Evolutionary conservation across 2,797 vertebrate genomes (phyloP), one percentile per base, ranked within the genome.

Genomic region (Telmatherina bonti): DNA sequence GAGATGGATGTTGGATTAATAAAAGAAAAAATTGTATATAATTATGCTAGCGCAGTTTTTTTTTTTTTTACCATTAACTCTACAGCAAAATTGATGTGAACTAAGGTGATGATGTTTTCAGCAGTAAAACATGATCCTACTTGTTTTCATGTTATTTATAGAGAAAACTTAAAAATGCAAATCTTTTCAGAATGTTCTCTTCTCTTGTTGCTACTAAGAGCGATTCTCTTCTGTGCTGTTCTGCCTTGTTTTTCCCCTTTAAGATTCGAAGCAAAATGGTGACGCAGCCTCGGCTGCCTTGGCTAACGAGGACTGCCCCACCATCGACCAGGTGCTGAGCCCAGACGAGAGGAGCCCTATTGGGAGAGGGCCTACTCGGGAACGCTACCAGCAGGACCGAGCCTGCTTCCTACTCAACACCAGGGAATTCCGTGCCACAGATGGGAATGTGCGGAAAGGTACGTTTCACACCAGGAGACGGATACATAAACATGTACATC

Each of bases 381-480:
- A 97, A 72, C 95, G 95, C 69, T 97, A 96, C 82, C 96, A 95
- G 90, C 96, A 96, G 75, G 96, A 98, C 90, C 93, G 95, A 10
- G 96, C 96, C 84, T 98, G 96, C 93, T 98, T 98, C 93, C 95
- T 98, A 76, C 96, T 98, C 88, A 96, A 96, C 89, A 95, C 95
- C 49, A 94, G 95, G 30, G 96, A 98, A 92, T 96, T 96, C 49
- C 95, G 96, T 57, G 95, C 96, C 87, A 93, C 96, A 68, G 96
- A 97, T 78, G 95, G 96, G 77, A 97, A 96, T 88, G 96, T 97
- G 86, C 95, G 96, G 89, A 98, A 97, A 98, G 96, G 96, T 97
- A 95, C 56, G 91, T 87, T 64, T 78, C 83, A 43, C 85, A 76
- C 69, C 77, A 24, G 85, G 86, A 74, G 74, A 82, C 62, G 53